Evolutionary conservation across 2,797 vertebrate genomes (phyloP).

Genomic region (Chaetophractus vellerosus): DNA sequence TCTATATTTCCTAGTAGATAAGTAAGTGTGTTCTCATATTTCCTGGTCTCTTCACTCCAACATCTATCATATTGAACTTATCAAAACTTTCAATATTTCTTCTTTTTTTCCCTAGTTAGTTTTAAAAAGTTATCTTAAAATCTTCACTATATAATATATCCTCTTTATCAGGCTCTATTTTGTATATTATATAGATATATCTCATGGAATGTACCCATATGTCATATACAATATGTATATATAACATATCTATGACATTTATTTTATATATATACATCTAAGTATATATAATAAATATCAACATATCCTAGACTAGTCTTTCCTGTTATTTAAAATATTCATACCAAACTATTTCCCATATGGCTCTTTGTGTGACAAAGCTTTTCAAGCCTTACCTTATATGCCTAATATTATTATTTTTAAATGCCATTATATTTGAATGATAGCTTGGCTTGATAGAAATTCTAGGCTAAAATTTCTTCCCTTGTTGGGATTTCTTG

Average conservation of each 20-base stretch:
- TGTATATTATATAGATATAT: neutral
- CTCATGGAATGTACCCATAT: neutral
- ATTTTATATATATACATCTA: neutral
- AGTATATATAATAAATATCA: too few species aligned
- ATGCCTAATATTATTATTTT: neutral
- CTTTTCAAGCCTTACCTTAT: neutral
- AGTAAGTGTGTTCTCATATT: neutral
- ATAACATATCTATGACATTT: neutral
- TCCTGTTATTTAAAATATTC: slow-evolving; percentile 26
- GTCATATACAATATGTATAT: neutral
- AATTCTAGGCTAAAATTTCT: neutral
- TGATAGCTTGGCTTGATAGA: neutral
- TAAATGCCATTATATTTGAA: neutral
- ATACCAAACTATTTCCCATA: slow-evolving; percentile 17
- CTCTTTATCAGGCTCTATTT: neutral
- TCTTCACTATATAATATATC: neutral
- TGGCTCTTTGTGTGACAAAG: neutral
- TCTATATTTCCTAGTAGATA: neutral
- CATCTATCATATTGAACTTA: neutral
- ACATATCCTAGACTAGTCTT: neutral
- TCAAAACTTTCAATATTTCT: neutral
- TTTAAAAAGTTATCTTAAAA: slow-evolving; percentile 19
- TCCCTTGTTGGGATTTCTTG: neutral
- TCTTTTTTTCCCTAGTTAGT: neutral
- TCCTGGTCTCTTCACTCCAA: neutral